Evolutionary conservation across 2,888 invertebrate species (phyloP), one percentile per base, ranked within the genome.

Genomic region (Ichneumon xanthorius): DNA sequence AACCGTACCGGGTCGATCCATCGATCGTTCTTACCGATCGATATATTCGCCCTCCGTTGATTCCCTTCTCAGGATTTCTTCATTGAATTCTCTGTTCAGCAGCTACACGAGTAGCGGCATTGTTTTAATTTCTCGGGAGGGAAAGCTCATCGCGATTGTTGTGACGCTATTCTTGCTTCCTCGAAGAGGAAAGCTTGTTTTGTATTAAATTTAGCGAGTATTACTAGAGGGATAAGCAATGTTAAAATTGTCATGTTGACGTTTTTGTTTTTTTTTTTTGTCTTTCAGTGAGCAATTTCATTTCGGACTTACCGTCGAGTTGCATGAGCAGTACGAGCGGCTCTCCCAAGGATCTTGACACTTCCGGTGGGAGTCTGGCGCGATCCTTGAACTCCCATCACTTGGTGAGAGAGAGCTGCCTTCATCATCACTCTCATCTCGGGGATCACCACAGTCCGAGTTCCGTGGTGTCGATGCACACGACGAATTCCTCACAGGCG

Each of bases 271-370:
- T 11, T 45, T 72, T 50, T 4, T 48, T 22, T 86, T 45, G 63
- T 67, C 6, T 89, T 91, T 4, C 90, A 93, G 93, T 91, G 77
- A 91, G 89, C 85, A 91, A 87, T 65, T 93, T 92, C 82, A 90
- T 91, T 7, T 88, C 92, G 22, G 93, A 93, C 11, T 89, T 92
- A 78, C 88, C 91, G 58, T 83, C 88, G 75, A 90, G 88, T 77
- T 92, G 92, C 85, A 90, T 92, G 90, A 88, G 89, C 26, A 72
- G 86, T 4, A 82, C 87, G 14, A 84, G 76, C 37, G 82, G 77
- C 14, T 77, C 86, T 5, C 77, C 91, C 2, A 93, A 93, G 88
- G 90, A 91, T 3, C 71, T 92, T 50, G 91, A 92, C 55, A 72
- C 80, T n/a, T 83, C 90, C n/a, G 80, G 87, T 0, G 84, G 86